Evolutionary conservation across 2,888 invertebrate genomes (phyloP).

Genomic region (Matsumyia berberina): DNA sequence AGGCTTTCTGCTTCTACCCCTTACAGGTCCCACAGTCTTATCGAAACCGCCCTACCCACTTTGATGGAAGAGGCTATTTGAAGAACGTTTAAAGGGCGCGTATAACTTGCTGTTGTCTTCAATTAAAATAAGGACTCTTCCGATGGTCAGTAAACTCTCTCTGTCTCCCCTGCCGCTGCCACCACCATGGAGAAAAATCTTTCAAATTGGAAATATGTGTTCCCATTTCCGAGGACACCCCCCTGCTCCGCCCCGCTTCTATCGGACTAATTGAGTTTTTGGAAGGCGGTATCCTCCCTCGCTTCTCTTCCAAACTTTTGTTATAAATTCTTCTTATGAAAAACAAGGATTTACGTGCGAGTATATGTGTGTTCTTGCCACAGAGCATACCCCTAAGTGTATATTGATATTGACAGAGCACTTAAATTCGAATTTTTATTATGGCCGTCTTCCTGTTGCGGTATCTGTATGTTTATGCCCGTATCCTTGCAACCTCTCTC

Average conservation of each 20-base stretch:
- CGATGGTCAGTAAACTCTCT: slow-evolving; percentile 20
- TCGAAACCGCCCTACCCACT: neutral
- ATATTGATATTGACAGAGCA: slow-evolving; percentile 74
- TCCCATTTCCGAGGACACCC: slow-evolving; percentile 13
- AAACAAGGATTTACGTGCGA: slow-evolving; percentile 22
- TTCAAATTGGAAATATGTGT: slow-evolving; percentile 54
- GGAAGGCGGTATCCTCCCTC: slow-evolving; percentile 20
- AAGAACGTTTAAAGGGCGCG: slow-evolving; percentile 21
- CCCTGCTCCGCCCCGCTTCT: neutral
- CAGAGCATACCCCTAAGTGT: slow-evolving; percentile 62
- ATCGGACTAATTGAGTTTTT: slow-evolving; percentile 66
- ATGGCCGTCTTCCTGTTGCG: slow-evolving; percentile 56
- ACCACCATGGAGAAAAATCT: slow-evolving; percentile 10
- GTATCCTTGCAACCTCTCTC: slow-evolving; percentile 4
- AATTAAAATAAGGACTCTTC: slow-evolving; percentile 45
- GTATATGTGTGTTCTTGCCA: slow-evolving; percentile 27
- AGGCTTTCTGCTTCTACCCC: too few relatives aligned
- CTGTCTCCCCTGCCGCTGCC: too few relatives aligned
- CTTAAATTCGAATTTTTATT: slow-evolving; percentile 73
- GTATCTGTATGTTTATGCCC: slow-evolving; percentile 8
- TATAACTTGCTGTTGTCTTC: slow-evolving; percentile 51
- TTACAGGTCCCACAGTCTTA: neutral
- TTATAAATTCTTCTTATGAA: slow-evolving; percentile 41
- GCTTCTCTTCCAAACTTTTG: slow-evolving; percentile 29
- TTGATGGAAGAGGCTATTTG: slow-evolving; percentile 29